These are phyloP conservation scores for Dryobotodes eremita DNA, from an alignment of 2,888 invertebrate species.

Conservation along the genomic window DNA sequence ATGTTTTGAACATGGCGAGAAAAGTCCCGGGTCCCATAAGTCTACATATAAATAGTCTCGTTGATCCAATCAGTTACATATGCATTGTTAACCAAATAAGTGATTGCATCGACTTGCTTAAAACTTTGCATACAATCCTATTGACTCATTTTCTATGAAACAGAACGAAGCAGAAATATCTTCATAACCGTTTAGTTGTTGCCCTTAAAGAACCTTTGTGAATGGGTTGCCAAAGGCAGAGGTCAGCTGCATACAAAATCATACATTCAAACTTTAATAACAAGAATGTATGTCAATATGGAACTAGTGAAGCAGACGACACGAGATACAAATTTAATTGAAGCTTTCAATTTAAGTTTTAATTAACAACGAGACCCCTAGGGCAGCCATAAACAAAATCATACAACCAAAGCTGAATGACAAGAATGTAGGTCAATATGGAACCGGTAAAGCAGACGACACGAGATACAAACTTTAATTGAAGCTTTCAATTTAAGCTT, in stretches of 20 bases:
- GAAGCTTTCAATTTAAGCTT: background rate
- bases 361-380: background rate
- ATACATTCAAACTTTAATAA: background rate
- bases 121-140: conserved; percentile 52
- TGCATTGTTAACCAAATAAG: conserved; percentile 33
- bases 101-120: background rate
- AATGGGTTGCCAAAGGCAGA: conserved; percentile 3
- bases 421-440: background rate
- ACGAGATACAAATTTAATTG: background rate
- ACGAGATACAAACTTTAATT: background rate
- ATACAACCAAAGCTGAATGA: background rate
- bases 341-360: background rate
- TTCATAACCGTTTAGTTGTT: background rate
- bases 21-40: conserved; percentile 35
- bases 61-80: conserved; percentile 27
- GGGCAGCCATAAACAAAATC: too few relatives aligned
- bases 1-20: background rate
- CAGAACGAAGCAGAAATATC: conserved; percentile 1
- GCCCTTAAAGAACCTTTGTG: background rate
- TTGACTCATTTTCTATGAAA: conserved; percentile 26
- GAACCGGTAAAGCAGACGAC: background rate
- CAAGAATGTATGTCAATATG: background rate
- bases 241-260: background rate
- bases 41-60: conserved; percentile 5
- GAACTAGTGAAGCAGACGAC: background rate